A percentile compares a stretch with the other conserved stretches of the same genome.
These are phyloP conservation scores for Erythrolamprus reginae DNA, from an alignment of 2,113 vertebrate genomes.

Conservation along the genomic window DNA sequence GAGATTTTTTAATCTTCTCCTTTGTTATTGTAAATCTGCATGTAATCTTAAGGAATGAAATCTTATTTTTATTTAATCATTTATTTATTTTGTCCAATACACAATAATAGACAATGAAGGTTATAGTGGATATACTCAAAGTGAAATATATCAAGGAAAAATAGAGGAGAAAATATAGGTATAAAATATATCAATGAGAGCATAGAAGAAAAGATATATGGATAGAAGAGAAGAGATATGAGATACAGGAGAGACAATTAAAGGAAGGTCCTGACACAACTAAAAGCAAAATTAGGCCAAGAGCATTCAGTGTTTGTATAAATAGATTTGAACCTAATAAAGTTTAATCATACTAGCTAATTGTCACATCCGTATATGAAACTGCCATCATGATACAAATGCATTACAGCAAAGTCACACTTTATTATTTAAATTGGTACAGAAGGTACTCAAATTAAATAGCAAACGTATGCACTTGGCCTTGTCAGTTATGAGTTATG, in stretches of 20 bases:
- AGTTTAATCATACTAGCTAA: neutral
- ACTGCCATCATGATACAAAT: neutral
- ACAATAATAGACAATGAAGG: too few relatives aligned
- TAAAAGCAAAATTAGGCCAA: neutral
- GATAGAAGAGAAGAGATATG: too few relatives aligned
- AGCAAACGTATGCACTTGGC: neutral
- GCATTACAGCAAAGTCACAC: neutral
- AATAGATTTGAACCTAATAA: conserved; percentile 4
- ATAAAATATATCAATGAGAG: too few relatives aligned
- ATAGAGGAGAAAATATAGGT: too few relatives aligned
- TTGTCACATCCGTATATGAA: neutral
- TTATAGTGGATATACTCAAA: too few relatives aligned
- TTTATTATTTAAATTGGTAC: conserved; percentile 1
- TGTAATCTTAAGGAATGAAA: neutral
- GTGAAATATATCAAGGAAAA: too few relatives aligned
- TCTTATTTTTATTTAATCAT: too few relatives aligned
- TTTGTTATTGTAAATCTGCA: too few relatives aligned
- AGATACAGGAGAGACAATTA: too few relatives aligned
- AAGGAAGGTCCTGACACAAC: neutral
- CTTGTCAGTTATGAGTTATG: neutral
- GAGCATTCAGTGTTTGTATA: neutral
- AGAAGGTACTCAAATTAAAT: neutral
- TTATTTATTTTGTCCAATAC: too few relatives aligned
- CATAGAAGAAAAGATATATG: too few relatives aligned
- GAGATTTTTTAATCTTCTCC: too few relatives aligned